These are phyloP conservation scores for Tragelaphus buxtoni DNA, from an alignment of 2,113 vertebrate species.

Conservation along the genomic window DNA sequence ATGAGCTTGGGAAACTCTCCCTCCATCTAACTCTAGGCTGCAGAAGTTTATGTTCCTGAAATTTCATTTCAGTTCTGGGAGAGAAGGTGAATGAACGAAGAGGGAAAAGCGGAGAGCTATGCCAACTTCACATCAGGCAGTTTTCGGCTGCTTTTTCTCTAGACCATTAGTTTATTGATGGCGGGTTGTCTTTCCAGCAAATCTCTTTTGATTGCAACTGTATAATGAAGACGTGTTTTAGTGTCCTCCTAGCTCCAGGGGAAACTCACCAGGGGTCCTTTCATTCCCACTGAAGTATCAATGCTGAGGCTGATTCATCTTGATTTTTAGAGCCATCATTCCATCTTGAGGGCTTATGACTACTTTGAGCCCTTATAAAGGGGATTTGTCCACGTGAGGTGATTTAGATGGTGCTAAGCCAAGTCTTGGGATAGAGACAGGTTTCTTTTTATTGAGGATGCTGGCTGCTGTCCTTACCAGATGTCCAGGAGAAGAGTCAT, in stretches of 20 bases:
- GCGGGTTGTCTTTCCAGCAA: neutral
- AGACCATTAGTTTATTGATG: neutral
- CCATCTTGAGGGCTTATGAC: neutral
- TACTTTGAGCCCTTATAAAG: neutral
- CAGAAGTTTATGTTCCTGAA: neutral
- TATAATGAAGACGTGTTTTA: neutral
- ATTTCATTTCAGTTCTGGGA: neutral
- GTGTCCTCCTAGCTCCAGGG: neutral
- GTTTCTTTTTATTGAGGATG: neutral
- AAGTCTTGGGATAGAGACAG: neutral
- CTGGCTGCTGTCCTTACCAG: neutral
- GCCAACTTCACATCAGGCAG: neutral
- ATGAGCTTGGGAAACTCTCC: neutral
- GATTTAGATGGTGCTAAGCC: neutral
- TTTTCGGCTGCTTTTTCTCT: neutral
- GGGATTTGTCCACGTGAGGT: accelerated
- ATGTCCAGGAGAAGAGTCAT: neutral
- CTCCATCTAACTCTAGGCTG: neutral
- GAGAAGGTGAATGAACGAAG: neutral
- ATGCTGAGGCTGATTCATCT: neutral
- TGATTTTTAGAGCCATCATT: neutral
- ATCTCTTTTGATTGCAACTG: neutral
- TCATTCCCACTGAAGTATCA: neutral
- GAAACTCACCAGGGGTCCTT: neutral
- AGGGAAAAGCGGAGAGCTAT: neutral